Evolutionary conservation across 1,140 invertebrate species (phyloP), one percentile per base, ranked within the genome.

Genomic region (Semibalanus balanoides): DNA sequence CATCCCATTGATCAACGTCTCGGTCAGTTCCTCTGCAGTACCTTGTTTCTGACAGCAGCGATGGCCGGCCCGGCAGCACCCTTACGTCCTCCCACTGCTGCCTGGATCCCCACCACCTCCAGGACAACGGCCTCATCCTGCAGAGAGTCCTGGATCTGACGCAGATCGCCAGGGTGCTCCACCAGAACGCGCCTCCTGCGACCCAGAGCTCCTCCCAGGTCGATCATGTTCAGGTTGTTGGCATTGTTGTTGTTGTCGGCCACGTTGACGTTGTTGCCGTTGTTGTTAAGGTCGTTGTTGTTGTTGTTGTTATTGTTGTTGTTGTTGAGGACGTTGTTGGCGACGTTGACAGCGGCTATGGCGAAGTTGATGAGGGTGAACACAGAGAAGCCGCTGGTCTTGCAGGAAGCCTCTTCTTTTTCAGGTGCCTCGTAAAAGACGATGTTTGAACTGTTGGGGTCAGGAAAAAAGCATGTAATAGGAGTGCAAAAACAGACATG

Each of bases 331-430:
- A 76, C 35, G 35, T 76, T 76, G 25, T 70, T 51, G 75, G 73
- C 75, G 19, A 73, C 43, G 75, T 76, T 76, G 9, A 70, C 75
- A 14, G 75, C 75, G 0, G 75, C 75, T 9, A 76, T 28, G 14
- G 73, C 69, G 51, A 76, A 76, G 75, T 76, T 76, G 27, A 76
- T 70, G 75, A 76, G n/a, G 0, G 75, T 76, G 51, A 76, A 76
- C 5, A 73, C 51, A n/a, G 69, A 72, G 43, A 76, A 72, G 17
- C 75, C 75, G 25, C 17, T 29, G 7, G 17, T 3, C 22, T 64
- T 64, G 51, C 51, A 64, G 14, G 51, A 25, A 11, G 51, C 9
- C 11, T 64, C 51, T 19, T 64, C 51, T 25, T 64, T 64, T 25
- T 64, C 51, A 3, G 51, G 51, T 64, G 51, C 51, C 22, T 64